Evolutionary conservation across 1,140 invertebrate species (phyloP).

Genomic region (Ericerus pela): DNA sequence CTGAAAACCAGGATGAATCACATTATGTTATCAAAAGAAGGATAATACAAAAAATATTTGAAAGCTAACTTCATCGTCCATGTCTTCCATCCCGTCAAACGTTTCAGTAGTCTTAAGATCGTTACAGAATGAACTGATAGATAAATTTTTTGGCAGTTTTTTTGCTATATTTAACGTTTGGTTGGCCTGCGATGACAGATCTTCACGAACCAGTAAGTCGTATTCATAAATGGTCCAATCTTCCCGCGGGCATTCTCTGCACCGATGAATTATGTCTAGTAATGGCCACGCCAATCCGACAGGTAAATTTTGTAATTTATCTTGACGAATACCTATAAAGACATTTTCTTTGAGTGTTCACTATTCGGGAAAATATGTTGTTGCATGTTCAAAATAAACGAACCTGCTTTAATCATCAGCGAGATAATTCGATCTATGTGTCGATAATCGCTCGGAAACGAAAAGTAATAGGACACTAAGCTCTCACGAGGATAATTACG

Average conservation of each 20-base stretch:
- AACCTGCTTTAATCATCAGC: not conserved
- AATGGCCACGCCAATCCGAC: slow-evolving; percentile 57
- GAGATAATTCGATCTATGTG: not conserved
- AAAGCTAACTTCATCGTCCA: slow-evolving; percentile 16
- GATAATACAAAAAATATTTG: not conserved
- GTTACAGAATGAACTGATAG: not conserved
- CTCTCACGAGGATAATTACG: not conserved
- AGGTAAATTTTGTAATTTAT: slow-evolving; percentile 58
- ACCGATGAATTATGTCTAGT: slow-evolving; percentile 55
- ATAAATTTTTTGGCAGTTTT: not conserved
- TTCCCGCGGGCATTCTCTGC: slow-evolving; percentile 54
- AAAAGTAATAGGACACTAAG: not conserved
- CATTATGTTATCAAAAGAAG: slow-evolving; percentile 14
- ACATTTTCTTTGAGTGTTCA: too few relatives aligned
- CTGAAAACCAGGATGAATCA: slow-evolving; percentile 27
- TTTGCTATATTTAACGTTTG: not conserved
- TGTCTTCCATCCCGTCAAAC: slow-evolving; percentile 25
- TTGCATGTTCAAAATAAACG: too few relatives aligned
- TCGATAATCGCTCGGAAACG: slow-evolving; percentile 1
- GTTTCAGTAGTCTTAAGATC: slow-evolving; percentile 17
- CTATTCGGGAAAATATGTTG: too few relatives aligned
- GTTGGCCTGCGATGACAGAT: slow-evolving; percentile 39
- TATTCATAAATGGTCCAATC: slow-evolving; percentile 63
- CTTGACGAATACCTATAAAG: slow-evolving; percentile 43
- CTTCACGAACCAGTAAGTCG: slow-evolving; percentile 60